Percentiles rank a stretch among this genome's conserved stretches.
These are phyloP conservation scores for Cephonodes hylas DNA, from an alignment of 2,888 invertebrate species.

Conservation along the genomic window DNA sequence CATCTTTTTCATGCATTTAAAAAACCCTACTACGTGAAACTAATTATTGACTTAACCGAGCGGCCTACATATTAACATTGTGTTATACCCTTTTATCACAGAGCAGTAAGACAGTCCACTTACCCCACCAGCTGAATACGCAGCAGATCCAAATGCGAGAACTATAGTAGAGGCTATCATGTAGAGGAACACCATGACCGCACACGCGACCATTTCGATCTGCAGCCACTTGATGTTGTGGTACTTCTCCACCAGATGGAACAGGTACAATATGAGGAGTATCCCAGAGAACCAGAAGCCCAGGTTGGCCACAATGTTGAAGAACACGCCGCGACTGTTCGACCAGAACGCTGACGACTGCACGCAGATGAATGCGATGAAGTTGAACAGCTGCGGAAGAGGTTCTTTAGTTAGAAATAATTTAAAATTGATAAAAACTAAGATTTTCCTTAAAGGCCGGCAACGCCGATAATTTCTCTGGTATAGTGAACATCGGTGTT, in stretches of 20 bases:
- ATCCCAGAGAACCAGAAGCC: constrained; percentile 90
- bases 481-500: no score
- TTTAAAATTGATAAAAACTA: no score
- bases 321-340: constrained; percentile 86
- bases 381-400: constrained; percentile 82
- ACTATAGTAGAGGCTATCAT: constrained; percentile 88
- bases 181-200: constrained; percentile 85
- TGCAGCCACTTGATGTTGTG: constrained; percentile 92
- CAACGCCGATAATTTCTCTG: no score
- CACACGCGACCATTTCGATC: constrained; percentile 88
- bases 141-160: constrained; percentile 82
- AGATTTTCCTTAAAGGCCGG: no score
- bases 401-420: background rate
- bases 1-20: no score
- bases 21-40: no score
- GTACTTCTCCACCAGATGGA: constrained; percentile 91
- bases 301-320: constrained; percentile 87
- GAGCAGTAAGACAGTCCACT: no score
- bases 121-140: constrained; percentile 88
- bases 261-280: constrained; percentile 87
- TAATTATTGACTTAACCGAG: no score
- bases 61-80: no score
- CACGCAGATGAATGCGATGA: constrained; percentile 90
- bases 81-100: no score
- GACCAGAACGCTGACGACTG: constrained; percentile 82